A percentile compares a stretch with the other conserved stretches of the same genome.
Evolutionary conservation across 2,113 vertebrate species (phyloP).

Genomic region (Coracopsis vasa): DNA sequence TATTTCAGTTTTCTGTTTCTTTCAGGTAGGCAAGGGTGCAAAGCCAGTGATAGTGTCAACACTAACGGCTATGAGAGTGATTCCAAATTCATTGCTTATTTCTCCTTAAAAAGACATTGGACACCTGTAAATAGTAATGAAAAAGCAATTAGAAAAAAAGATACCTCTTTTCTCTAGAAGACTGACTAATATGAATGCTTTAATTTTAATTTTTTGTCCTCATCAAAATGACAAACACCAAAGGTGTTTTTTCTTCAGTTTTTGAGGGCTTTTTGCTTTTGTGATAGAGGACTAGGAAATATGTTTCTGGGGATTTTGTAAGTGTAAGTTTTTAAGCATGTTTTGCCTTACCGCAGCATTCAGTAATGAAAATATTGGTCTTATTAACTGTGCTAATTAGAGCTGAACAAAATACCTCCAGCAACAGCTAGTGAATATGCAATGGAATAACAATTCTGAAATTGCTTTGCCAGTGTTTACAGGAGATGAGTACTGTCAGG

Average conservation of each 20-base stretch:
- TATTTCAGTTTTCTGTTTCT: background rate
- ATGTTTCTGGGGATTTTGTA: background rate
- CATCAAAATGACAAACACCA: background rate
- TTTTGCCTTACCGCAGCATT: conserved; percentile 24
- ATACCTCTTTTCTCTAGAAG: background rate
- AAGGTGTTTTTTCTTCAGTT: background rate
- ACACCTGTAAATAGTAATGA: background rate
- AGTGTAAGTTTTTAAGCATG: background rate
- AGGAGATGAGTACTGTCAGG: conserved; percentile 5
- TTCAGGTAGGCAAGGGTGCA: fast-evolving
- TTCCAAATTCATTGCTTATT: background rate
- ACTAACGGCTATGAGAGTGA: background rate
- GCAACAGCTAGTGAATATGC: conserved; percentile 48
- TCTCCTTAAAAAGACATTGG: background rate
- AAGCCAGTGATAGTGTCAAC: background rate
- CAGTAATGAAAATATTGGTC: conserved; percentile 65
- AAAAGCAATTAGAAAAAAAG: background rate
- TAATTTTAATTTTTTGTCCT: background rate
- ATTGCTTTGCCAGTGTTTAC: conserved; percentile 32
- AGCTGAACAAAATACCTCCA: conserved; percentile 62
- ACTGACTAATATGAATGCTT: background rate
- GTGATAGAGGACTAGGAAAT: background rate
- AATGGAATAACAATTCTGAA: conserved; percentile 35
- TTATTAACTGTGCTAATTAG: conserved; percentile 63
- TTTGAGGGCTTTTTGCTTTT: background rate